Evolutionary conservation across 37 sponge, comb jelly and placozoan species (phyloP).

Genomic region (Ephydatia muelleri): DNA sequence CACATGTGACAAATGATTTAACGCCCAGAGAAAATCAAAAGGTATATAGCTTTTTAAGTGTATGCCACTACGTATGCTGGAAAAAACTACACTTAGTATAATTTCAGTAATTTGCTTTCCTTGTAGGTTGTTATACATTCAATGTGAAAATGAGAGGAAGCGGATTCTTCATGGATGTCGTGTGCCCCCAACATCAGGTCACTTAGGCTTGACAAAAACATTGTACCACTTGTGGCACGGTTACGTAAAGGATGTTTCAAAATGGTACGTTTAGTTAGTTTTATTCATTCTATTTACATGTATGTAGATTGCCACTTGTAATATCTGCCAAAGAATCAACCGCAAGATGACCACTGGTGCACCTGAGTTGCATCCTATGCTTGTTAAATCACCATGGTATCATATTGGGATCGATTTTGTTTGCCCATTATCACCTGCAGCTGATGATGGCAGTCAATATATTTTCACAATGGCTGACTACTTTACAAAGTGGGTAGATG

Average conservation of each 20-base stretch:
- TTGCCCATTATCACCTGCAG: slow-evolving; percentile 40
- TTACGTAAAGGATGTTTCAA: not conserved
- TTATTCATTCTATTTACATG: not conserved
- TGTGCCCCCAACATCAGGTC: not conserved
- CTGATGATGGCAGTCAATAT: slow-evolving; percentile 34
- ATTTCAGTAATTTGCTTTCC: too few relatives aligned
- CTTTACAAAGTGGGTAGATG: slow-evolving; percentile 73
- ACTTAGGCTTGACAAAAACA: not conserved
- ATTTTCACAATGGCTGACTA: slow-evolving; percentile 73
- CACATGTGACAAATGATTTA: too few relatives aligned
- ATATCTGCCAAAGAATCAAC: slow-evolving; percentile 60
- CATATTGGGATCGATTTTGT: slow-evolving; percentile 74
- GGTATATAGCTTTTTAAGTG: too few relatives aligned
- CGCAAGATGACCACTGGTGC: slow-evolving; percentile 45
- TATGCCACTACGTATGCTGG: too few relatives aligned
- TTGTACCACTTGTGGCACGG: not conserved
- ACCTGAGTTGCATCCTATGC: slow-evolving; percentile 56
- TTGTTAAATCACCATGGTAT: slow-evolving; percentile 62
- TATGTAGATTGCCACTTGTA: slow-evolving; percentile 48
- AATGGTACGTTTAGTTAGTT: not conserved
- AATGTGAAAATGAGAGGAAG: not conserved
- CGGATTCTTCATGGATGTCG: not conserved
- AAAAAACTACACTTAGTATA: too few relatives aligned
- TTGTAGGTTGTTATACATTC: not conserved
- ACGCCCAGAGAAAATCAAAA: too few relatives aligned